These are phyloP conservation scores for Pygoscelis antarcticus DNA, from an alignment of 2,113 vertebrate genomes.

Conservation along the genomic window DNA sequence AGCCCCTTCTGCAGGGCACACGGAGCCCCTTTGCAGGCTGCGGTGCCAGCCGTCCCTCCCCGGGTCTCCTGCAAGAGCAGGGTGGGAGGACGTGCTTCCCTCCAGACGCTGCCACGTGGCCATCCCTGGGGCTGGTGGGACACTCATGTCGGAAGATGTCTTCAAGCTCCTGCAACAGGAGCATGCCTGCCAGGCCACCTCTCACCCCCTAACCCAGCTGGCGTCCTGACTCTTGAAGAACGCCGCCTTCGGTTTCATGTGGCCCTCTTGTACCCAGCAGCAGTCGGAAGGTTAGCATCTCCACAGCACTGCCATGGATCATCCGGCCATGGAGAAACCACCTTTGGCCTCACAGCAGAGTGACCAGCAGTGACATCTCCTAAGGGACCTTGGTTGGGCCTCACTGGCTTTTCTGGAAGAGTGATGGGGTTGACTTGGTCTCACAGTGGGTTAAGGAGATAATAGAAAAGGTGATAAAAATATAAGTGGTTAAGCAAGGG, in stretches of 20 bases:
- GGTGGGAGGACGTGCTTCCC: not conserved
- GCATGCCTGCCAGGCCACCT: not conserved
- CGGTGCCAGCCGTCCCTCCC: accelerated
- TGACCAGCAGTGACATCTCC: not conserved
- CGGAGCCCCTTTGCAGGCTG: not conserved
- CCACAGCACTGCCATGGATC: not conserved
- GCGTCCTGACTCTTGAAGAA: not conserved
- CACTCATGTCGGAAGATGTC: not conserved
- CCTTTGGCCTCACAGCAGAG: not conserved
- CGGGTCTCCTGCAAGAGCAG: not conserved
- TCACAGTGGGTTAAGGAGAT: not conserved
- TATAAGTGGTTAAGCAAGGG: not conserved
- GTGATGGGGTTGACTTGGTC: not conserved
- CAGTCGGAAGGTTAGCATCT: not conserved
- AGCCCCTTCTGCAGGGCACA: not conserved
- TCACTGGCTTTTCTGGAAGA: not conserved
- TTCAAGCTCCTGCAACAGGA: not conserved
- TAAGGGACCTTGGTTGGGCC: not conserved
- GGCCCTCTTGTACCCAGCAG: not conserved
- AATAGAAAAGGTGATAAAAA: not conserved
- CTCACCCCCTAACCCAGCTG: not conserved
- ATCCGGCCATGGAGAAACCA: not conserved
- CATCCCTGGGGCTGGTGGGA: not conserved
- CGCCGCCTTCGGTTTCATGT: not conserved
- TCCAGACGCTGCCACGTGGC: not conserved